Evolutionary conservation across 2,797 vertebrate species (phyloP).

Genomic region (Heliangelus exortis): DNA sequence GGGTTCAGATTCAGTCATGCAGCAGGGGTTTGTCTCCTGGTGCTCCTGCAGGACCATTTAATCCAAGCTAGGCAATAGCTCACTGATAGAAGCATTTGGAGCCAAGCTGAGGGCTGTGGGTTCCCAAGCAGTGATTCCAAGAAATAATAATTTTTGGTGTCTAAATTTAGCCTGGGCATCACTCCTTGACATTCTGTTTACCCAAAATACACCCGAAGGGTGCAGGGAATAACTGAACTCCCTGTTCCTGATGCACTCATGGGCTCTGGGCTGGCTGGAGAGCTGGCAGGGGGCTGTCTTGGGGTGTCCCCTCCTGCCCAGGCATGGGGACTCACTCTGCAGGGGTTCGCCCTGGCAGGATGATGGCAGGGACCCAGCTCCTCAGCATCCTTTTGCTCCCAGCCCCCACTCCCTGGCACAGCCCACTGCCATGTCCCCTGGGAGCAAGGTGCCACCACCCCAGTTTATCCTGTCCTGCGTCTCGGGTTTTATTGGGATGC

Average conservation of each 20-base stretch:
- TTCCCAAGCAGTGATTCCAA: conserved; percentile 51
- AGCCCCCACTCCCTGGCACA: accelerated
- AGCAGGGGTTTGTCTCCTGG: neutral
- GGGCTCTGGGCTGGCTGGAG: neutral
- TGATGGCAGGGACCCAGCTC: neutral
- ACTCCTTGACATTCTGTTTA: neutral
- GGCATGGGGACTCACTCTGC: neutral
- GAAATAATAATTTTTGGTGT: neutral
- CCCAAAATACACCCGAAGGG: conserved; percentile 17
- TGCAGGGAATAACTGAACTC: neutral
- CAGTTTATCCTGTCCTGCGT: accelerated
- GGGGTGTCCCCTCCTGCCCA: neutral
- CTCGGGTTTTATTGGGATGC: neutral
- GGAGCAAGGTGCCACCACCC: neutral
- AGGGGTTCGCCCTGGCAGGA: neutral
- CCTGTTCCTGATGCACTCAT: accelerated
- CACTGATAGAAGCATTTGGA: neutral
- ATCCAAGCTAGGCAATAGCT: conserved; percentile 11
- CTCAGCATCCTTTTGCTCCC: accelerated
- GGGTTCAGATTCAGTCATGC: neutral
- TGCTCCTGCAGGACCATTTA: neutral
- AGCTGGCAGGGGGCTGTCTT: neutral
- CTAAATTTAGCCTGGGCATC: conserved; percentile 55
- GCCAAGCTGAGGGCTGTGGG: conserved; percentile 16
- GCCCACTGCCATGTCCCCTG: neutral